Percentiles rank a stretch among this genome's conserved stretches.
Conservation (phyloP, 2,113 vertebrate genomes). For the Panthera tigris region DNA sequence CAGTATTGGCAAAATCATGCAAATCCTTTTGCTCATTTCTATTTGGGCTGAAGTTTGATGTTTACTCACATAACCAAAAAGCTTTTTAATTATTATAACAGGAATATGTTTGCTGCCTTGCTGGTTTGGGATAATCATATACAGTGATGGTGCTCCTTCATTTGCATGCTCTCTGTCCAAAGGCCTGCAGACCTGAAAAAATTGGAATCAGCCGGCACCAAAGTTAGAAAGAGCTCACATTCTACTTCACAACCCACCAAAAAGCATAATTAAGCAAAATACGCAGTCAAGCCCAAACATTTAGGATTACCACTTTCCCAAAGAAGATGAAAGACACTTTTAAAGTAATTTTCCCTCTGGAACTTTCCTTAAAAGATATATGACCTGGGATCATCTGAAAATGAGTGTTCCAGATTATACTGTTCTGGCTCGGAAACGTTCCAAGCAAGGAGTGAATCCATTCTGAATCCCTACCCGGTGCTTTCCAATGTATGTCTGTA, state of each 20-base stretch:
- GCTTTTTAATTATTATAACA: neutral
- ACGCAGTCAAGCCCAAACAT: neutral
- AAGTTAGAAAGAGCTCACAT: neutral
- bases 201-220: neutral
- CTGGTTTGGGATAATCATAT: neutral
- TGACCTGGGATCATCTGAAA: neutral
- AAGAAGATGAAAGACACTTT: neutral
- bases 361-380: neutral
- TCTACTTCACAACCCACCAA: neutral
- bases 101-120: neutral
- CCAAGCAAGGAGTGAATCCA: neutral
- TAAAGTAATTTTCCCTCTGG: neutral
- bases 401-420: neutral
- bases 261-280: constrained; percentile 14
- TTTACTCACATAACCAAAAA: neutral
- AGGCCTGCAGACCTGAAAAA: neutral
- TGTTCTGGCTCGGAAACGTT: neutral
- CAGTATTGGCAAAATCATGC: neutral
- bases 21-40: neutral
- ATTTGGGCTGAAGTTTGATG: neutral
- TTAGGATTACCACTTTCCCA: neutral
- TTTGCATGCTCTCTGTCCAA: neutral
- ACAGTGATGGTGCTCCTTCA: neutral
- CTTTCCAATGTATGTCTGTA: neutral
- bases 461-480: neutral